Percentiles rank a stretch among this genome's conserved stretches.
These are phyloP conservation scores for Cheilosia vulpina DNA, from an alignment of 2,888 invertebrate genomes.

Conservation along the genomic window DNA sequence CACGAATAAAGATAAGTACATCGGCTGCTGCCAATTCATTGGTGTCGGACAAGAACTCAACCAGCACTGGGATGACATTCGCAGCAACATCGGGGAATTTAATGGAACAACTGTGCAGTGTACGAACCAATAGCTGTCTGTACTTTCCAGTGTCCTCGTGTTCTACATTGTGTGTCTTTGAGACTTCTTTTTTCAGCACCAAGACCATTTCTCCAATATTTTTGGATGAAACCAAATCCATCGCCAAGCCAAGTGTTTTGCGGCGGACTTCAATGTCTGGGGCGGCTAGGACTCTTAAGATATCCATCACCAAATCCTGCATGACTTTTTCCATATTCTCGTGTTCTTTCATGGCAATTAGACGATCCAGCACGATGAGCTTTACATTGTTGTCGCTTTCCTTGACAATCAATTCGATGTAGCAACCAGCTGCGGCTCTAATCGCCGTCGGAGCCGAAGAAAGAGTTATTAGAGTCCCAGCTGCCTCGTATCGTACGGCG, in stretches of 20 bases:
- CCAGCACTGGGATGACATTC: conserved; percentile 96
- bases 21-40: conserved; percentile 96
- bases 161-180: conserved; percentile 94
- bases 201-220: conserved; percentile 98
- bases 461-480: conserved; percentile 98
- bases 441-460: conserved; percentile 99
- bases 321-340: conserved; percentile 93
- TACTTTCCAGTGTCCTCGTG: conserved; percentile 98
- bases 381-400: conserved; percentile 99
- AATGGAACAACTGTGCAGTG: conserved; percentile 96
- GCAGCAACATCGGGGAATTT: conserved; percentile 98
- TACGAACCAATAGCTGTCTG: conserved; percentile 96
- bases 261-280: conserved; percentile 97
- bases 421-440: conserved; percentile 98
- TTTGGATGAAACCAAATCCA: conserved; percentile 95
- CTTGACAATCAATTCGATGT: conserved; percentile 99
- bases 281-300: conserved; percentile 94
- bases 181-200: conserved; percentile 95
- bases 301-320: conserved; percentile 97
- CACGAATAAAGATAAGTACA: conserved; percentile 96
- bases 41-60: conserved; percentile 95
- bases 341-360: conserved; percentile 93
- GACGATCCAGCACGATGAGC: conserved; percentile 96
- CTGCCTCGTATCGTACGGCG: conserved; percentile 99
- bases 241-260: conserved; percentile 92